A percentile compares a stretch with the other conserved stretches of the same genome.
These are phyloP conservation scores for Bursaphelenchus okinawaensis DNA, from an alignment of 2,888 invertebrate genomes.

Conservation along the genomic window DNA sequence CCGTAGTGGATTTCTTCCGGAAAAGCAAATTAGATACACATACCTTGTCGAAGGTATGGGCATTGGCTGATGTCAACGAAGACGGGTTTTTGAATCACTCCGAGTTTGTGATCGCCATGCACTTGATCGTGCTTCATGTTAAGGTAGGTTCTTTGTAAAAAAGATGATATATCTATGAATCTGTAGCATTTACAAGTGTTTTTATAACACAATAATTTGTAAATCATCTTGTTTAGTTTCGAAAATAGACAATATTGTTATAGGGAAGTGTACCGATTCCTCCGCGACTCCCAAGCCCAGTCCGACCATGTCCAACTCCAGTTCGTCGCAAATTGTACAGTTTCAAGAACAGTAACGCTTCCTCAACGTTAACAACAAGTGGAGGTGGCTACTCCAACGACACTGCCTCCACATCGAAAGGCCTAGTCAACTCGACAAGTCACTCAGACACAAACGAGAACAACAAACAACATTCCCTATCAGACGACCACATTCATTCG, in stretches of 20 bases:
- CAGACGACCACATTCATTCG: conserved; percentile 27
- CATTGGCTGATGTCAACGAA: conserved; percentile 56
- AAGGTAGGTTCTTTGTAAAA: conserved; percentile 37
- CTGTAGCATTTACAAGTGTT: no score
- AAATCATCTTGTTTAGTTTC: no score
- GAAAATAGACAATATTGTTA: no score
- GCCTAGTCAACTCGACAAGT: neutral
- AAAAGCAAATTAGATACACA: conserved; percentile 41
- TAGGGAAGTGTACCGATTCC: conserved; percentile 33
- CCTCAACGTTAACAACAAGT: conserved; percentile 14
- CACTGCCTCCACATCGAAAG: conserved; percentile 17
- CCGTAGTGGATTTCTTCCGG: conserved; percentile 52
- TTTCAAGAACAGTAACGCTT: conserved; percentile 9
- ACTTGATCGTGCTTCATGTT: conserved; percentile 52
- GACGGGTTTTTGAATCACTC: conserved; percentile 55
- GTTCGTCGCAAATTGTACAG: conserved; percentile 1
- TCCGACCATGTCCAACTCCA: conserved; percentile 25
- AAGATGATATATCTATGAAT: no score
- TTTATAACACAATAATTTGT: no score
- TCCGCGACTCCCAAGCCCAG: conserved; percentile 34
- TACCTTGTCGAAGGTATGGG: conserved; percentile 48
- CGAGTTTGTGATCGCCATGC: conserved; percentile 57
- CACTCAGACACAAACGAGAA: neutral
- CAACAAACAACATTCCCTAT: conserved; percentile 28
- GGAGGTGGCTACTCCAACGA: conserved; percentile 10